A percentile compares a stretch with the other conserved stretches of the same genome.
phyloP scores from a whole-genome alignment of 2,113 vertebrate genomes.

The Motacilla tschutschensis region DNA sequence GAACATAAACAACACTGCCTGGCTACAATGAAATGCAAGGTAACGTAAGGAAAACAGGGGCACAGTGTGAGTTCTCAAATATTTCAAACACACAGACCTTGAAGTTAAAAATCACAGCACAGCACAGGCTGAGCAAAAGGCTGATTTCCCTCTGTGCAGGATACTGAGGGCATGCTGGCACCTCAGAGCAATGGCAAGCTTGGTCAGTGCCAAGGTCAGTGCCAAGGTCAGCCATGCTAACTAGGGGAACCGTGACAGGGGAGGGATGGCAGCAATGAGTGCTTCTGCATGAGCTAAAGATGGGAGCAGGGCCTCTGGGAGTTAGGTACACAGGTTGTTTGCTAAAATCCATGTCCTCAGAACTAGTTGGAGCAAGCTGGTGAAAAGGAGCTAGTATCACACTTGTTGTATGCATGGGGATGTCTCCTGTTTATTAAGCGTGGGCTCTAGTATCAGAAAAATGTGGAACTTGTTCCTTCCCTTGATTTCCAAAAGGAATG shows the following conservation, averaged over 20 bases:
- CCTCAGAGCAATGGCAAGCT: not conserved
- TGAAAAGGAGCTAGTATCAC: not conserved
- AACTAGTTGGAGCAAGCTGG: not conserved
- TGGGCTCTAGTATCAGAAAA: not conserved
- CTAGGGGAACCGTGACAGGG: accelerated
- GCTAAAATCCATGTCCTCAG: not conserved
- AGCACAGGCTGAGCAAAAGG: not conserved
- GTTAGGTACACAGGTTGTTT: not conserved
- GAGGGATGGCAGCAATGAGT: not conserved
- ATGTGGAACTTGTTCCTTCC: not conserved
- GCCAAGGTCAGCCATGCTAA: not conserved
- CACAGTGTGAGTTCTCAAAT: not conserved
- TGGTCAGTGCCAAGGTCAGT: not conserved
- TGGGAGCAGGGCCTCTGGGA: not conserved
- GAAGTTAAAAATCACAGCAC: not conserved
- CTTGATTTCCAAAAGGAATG: not conserved
- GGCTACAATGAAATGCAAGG: not conserved
- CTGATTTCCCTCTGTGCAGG: not conserved
- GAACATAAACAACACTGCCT: not conserved
- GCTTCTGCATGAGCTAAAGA: accelerated
- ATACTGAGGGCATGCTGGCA: not conserved
- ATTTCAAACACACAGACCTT: not conserved
- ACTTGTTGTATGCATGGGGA: not conserved
- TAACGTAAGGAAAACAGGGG: not conserved
- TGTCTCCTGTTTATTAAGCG: not conserved